A percentile compares a stretch with the other conserved stretches of the same genome.
Evolutionary conservation across 2,888 invertebrate genomes (phyloP).

Genomic region (Cryptus viduatorius): DNA sequence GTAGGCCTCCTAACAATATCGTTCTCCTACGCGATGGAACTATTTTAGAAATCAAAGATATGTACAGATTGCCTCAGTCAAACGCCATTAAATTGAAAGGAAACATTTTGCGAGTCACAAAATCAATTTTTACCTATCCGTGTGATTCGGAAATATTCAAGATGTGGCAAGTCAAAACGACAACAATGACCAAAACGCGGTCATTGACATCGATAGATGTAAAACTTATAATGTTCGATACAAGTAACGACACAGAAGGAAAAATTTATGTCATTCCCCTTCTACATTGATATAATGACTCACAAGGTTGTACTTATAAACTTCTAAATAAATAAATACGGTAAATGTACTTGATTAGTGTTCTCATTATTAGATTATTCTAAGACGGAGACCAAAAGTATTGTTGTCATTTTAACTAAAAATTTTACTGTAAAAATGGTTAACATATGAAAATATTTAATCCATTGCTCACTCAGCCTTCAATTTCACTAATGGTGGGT

Average conservation of each 20-base stretch:
- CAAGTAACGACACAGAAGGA: background rate
- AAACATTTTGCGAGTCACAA: background rate
- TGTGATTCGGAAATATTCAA: slow-evolving; percentile 7
- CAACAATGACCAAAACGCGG: background rate
- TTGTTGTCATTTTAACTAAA: too few species aligned
- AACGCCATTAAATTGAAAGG: background rate
- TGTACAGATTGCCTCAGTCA: background rate
- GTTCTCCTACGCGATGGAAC: background rate
- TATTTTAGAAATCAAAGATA: background rate
- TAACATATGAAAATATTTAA: too few species aligned
- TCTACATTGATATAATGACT: background rate
- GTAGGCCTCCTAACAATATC: background rate
- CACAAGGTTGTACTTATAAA: too few species aligned
- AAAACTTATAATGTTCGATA: background rate
- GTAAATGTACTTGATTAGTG: too few species aligned
- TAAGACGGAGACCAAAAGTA: too few species aligned
- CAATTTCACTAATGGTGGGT: too few species aligned
- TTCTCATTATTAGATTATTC: too few species aligned
- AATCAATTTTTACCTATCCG: slow-evolving; percentile 8
- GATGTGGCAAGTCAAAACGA: slow-evolving; percentile 24
- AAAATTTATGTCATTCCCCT: background rate
- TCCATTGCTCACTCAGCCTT: too few species aligned
- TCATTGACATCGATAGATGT: background rate
- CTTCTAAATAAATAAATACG: too few species aligned
- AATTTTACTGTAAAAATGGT: too few species aligned